Evolutionary conservation across 2,113 vertebrate species (phyloP), one percentile per base, ranked within the genome.

Genomic region (Echinops telfairi): DNA sequence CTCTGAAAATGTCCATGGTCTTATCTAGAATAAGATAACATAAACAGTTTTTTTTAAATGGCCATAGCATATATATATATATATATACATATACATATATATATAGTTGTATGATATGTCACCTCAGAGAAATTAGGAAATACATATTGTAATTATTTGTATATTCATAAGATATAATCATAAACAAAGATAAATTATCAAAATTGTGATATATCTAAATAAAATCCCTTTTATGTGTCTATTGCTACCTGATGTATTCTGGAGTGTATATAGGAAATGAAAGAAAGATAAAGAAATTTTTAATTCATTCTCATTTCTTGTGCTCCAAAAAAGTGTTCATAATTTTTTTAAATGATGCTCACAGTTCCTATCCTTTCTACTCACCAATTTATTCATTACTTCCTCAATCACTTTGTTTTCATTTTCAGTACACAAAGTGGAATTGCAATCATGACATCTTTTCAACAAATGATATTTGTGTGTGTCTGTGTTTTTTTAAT

Each of bases 221-320:
- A 75, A 84, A 2, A 71, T 57, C 70, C 23, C 19, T 91, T 88
- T 31, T 16, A 33, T 33, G 43, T 31, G 22, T 77, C 3, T 77
- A 86, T 70, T 40, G 25, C 9, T 60, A 17, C 62, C 31, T 78
- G 62, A 7, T 43, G 81, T 62, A 29, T 82, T 53, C n/a, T 82
- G n/a, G 14, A 88, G 12, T 78, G 19, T 43, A 27, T 73, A 36
- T 66, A 60, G 53, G 23, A 73, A 20, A 33, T 78, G 25, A 78
- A 10, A n/a, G 43, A 47, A 81, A 66, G 8, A 92, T 8, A 79
- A 31, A 29, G n/a, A 40, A 79, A 53, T 64, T 83, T 9, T 43
- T 73, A 60, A 78, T 83, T 93, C 19, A 58, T 57, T 70, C 20
- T 43, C 40, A 58, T 89, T 94, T 58, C 57, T 40, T 83, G 77